These are phyloP conservation scores for Thamnophis sirtalis DNA, from an alignment of 2,113 vertebrate species.

Conservation along the genomic window DNA sequence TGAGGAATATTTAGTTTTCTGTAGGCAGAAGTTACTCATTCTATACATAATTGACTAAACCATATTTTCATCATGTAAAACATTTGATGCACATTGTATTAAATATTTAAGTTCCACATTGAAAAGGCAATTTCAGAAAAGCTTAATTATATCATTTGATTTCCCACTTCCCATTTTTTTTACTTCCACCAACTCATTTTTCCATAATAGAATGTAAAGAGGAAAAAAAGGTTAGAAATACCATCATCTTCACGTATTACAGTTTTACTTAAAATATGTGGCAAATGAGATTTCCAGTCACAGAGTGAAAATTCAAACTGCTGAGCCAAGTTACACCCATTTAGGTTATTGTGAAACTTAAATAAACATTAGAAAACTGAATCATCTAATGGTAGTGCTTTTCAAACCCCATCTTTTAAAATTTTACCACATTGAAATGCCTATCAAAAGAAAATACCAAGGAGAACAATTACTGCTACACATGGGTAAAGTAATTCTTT, in stretches of 20 bases:
- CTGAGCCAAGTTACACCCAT: background rate
- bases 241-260: background rate
- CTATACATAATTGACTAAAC: background rate
- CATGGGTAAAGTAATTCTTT: background rate
- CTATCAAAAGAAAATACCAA: background rate
- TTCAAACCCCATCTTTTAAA: background rate
- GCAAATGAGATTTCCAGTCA: constrained; percentile 27
- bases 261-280: constrained; percentile 37
- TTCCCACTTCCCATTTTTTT: background rate
- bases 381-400: constrained; percentile 23
- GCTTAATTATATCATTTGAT: background rate
- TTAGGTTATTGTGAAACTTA: constrained; percentile 18
- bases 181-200: constrained; percentile 34
- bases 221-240: constrained; percentile 30
- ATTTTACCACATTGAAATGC: background rate
- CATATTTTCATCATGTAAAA: constrained; percentile 21
- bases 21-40: background rate
- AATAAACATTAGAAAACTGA: constrained; percentile 11
- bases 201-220: constrained; percentile 30
- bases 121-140: constrained; percentile 34
- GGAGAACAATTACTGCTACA: background rate
- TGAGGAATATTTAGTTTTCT: constrained; percentile 8
- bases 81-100: background rate
- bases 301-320: background rate
- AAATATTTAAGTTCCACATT: constrained; percentile 2